Evolutionary conservation across 2,113 vertebrate species (phyloP).

Genomic region (Sturnus vulgaris): DNA sequence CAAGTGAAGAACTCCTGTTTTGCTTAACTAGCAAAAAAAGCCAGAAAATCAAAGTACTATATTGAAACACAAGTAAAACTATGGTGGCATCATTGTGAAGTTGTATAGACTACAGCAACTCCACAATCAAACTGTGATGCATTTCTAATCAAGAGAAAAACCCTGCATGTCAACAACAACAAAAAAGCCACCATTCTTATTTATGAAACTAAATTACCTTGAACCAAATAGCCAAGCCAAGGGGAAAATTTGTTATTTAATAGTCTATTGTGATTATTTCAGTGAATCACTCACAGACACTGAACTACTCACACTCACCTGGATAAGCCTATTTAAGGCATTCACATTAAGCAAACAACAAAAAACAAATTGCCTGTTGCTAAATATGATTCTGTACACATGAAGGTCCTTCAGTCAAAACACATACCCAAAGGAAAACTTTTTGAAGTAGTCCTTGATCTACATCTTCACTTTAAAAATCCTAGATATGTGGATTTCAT

Average conservation of each 20-base stretch:
- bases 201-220: neutral
- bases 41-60: neutral
- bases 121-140: neutral
- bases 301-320: neutral
- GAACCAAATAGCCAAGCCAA: neutral
- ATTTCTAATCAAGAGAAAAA: neutral
- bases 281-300: neutral
- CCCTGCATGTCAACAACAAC: neutral
- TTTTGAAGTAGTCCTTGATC: neutral
- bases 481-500: neutral
- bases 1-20: neutral
- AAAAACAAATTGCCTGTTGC: neutral
- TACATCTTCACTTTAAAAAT: neutral
- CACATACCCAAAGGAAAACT: neutral
- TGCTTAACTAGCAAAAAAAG: neutral
- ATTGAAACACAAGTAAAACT: neutral
- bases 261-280: slow-evolving; percentile 3
- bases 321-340: neutral
- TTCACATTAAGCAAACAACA: neutral
- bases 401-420: neutral
- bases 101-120: rapidly evolving
- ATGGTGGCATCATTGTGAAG: neutral
- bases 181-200: neutral
- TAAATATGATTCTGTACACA: slow-evolving; percentile 1
- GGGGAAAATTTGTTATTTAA: neutral